Evolutionary conservation across 2,888 invertebrate species (phyloP), one percentile per base, ranked within the genome.

Genomic region (Melipona beecheii): DNA sequence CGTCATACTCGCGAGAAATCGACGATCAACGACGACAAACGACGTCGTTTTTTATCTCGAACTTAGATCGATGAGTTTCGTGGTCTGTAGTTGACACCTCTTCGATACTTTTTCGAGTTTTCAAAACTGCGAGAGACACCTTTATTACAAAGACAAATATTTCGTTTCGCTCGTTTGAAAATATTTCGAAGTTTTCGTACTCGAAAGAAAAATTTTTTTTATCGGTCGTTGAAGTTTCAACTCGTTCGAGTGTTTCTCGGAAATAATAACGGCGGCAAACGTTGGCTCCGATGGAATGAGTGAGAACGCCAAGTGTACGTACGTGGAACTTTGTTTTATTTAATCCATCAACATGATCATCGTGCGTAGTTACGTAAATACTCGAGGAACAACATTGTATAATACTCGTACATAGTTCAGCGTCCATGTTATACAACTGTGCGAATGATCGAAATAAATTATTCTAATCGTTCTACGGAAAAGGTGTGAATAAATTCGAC

Each of bases 271-370:
- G 15, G 13, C 1, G 5, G 6, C 21, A 24, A 21, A 68, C 4
- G n/a, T 31, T 31, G 73, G 73, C 73, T 43, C 69, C 66, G 52
- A 56, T 73, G 65, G 54, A 82, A 60, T 62, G 74, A 80, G 27
- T 70, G 5, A 72, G 60, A 74, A 79, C 27, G 31, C 75, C 69
- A 81, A 60, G 21, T 56, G 4, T 66, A 70, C 60, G 56, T 69
- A 78, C 60, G 13, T 80, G 36, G 70, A 75, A 71, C 75, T 80
- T 74, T 17, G 5, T 69, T 81, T 82, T 82, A 80, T 80, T 81
- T 76, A 80, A 66, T 75, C 9, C 75, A 75, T 71, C 43, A 66
- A 62, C 70, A 49, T 31, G 58, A 60, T 43, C 36, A n/a, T 24
- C 50, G 36, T 62, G 49, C 19, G 62, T 43, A 31, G 31, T 31